Evolutionary conservation across 2,797 vertebrate genomes (phyloP).

Genomic region (Pangasius macronema): DNA sequence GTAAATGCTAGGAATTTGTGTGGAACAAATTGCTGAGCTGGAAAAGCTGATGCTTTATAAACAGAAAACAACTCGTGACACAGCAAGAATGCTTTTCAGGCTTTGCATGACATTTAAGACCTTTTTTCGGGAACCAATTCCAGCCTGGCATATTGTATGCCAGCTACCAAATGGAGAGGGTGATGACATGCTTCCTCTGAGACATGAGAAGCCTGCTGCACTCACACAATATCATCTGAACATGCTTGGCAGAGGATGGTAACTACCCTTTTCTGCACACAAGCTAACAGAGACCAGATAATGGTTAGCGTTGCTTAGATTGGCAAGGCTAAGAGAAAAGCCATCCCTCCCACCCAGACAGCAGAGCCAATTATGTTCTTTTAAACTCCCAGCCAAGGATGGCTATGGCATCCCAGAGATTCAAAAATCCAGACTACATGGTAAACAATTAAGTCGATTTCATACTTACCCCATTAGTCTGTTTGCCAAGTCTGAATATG

Average conservation of each 20-base stretch:
- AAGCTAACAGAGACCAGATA: background rate
- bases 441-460: background rate
- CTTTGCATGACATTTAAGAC: background rate
- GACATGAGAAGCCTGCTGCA: background rate
- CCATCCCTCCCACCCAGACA: background rate
- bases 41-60: slow-evolving; percentile 1
- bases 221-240: background rate
- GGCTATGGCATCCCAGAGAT: background rate
- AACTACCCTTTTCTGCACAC: background rate
- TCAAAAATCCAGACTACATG: background rate
- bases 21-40: background rate
- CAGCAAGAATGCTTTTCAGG: background rate
- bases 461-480: background rate
- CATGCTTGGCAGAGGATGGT: background rate
- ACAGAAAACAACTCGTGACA: background rate
- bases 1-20: background rate
- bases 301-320: background rate
- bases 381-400: background rate
- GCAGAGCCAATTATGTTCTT: background rate
- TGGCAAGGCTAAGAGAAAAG: background rate
- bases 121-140: background rate
- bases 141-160: background rate
- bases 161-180: slow-evolving; percentile 2
- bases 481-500: background rate
- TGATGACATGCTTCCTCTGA: background rate